Percentiles rank a stretch among this genome's conserved stretches.
These are phyloP conservation scores for Plotosus lineatus DNA, from an alignment of 2,113 vertebrate genomes.

Conservation along the genomic window DNA sequence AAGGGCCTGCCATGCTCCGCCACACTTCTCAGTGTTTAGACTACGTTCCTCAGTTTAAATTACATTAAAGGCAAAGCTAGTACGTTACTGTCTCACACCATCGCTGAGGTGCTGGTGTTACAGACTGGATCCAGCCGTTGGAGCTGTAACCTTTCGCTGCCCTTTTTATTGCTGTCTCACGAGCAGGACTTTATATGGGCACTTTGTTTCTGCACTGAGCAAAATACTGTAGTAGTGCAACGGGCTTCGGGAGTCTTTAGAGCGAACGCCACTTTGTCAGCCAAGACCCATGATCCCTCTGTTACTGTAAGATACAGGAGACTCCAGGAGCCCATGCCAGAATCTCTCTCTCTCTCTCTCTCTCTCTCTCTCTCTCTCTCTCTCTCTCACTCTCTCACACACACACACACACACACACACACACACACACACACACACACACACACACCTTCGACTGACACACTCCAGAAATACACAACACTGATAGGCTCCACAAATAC, in stretches of 20 bases:
- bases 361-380: no score
- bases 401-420: no score
- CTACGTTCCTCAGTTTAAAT: slow-evolving; percentile 26
- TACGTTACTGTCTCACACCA: slow-evolving; percentile 20
- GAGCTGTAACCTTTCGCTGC: slow-evolving; percentile 7
- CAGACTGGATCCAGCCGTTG: slow-evolving; percentile 9
- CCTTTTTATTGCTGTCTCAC: slow-evolving; percentile 7
- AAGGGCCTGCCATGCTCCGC: slow-evolving; percentile 12
- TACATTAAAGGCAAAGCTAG: slow-evolving; percentile 9
- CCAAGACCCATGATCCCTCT: slow-evolving; percentile 18
- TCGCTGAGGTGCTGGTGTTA: background rate
- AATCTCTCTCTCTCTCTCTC: no score
- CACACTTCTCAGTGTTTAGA: slow-evolving; percentile 39
- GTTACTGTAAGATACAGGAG: slow-evolving; percentile 42
- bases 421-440: slow-evolving; percentile 29
- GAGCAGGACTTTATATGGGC: slow-evolving; percentile 32
- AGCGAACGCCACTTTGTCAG: slow-evolving; percentile 5
- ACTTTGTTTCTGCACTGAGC: slow-evolving; percentile 4
- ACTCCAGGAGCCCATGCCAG: slow-evolving; percentile 37
- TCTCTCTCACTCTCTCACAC: no score
- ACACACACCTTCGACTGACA: slow-evolving; percentile 36
- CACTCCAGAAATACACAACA: slow-evolving; percentile 42
- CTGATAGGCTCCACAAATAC: slow-evolving; percentile 49
- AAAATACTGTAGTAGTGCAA: slow-evolving; percentile 19
- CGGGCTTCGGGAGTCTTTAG: slow-evolving; percentile 7